Evolutionary conservation across 2,797 vertebrate species (phyloP).

Genomic region (Falco rusticolus): DNA sequence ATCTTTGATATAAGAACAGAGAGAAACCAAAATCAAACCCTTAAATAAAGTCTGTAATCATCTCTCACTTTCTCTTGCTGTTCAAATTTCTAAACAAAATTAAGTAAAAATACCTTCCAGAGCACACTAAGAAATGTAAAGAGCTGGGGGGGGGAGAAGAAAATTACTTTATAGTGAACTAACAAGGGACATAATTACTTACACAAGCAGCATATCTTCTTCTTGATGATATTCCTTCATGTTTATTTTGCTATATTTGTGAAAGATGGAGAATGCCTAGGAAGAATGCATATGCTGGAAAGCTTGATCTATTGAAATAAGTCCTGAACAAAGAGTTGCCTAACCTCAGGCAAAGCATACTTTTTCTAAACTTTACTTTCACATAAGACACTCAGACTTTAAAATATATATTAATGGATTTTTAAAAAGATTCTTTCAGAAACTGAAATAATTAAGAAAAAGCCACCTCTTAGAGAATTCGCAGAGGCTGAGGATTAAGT

Average conservation of each 20-base stretch:
- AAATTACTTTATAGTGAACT: slow-evolving; percentile 86
- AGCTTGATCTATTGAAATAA: slow-evolving; percentile 7
- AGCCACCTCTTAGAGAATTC: not conserved
- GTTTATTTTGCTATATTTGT: slow-evolving; percentile 12
- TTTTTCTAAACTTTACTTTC: slow-evolving; percentile 55
- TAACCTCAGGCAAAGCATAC: slow-evolving; percentile 64
- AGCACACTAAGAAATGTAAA: slow-evolving; percentile 80
- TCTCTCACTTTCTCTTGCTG: slow-evolving; percentile 82
- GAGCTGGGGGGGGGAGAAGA: accelerated
- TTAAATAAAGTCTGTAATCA: slow-evolving; percentile 99
- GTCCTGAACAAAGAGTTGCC: slow-evolving; percentile 63
- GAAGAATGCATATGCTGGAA: not conserved
- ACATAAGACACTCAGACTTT: slow-evolving; percentile 30
- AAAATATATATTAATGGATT: not conserved
- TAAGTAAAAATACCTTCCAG: slow-evolving; percentile 83
- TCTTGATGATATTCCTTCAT: slow-evolving; percentile 36
- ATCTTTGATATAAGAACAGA: slow-evolving; percentile 99
- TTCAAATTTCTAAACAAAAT: slow-evolving; percentile 90
- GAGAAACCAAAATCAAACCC: slow-evolving; percentile 99
- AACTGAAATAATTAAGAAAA: not conserved
- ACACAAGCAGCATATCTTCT: slow-evolving; percentile 34
- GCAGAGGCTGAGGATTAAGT: not conserved
- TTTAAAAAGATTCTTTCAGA: not conserved
- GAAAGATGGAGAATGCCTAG: slow-evolving; percentile 8
- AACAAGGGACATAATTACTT: slow-evolving; percentile 85